Percentiles rank a stretch among this genome's conserved stretches.
Evolutionary conservation across 2,113 vertebrate genomes (phyloP).

Genomic region (Grallaria varia): DNA sequence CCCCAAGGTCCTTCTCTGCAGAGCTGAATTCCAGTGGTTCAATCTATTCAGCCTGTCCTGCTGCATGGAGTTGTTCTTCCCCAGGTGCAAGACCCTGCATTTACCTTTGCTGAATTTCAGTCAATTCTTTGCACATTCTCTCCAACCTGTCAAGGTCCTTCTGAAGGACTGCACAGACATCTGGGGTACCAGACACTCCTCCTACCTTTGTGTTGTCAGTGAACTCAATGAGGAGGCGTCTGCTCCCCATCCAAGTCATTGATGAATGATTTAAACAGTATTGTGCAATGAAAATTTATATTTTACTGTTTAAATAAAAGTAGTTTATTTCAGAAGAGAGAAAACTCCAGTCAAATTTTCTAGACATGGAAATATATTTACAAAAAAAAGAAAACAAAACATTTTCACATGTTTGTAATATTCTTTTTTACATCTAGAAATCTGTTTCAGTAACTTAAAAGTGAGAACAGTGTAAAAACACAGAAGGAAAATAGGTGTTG

Average conservation of each 20-base stretch:
- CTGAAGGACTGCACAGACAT: background rate
- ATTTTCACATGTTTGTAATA: background rate
- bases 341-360: background rate
- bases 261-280: background rate
- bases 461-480: background rate
- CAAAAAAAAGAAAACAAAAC: background rate
- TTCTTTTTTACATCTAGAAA: background rate
- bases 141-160: accelerated
- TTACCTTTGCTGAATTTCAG: background rate
- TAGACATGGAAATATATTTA: background rate
- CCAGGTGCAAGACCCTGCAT: background rate
- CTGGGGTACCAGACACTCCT: accelerated
- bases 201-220: accelerated
- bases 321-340: background rate
- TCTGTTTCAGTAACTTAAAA: background rate
- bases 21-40: background rate
- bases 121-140: background rate
- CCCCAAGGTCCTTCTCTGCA: background rate
- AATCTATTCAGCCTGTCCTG: accelerated
- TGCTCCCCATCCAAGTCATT: background rate
- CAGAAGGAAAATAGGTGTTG: background rate
- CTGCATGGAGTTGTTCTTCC: accelerated
- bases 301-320: background rate
- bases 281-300: background rate
- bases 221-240: background rate